Conservation (phyloP, 2,113 vertebrate species). For the Lepus europaeus region DNA sequence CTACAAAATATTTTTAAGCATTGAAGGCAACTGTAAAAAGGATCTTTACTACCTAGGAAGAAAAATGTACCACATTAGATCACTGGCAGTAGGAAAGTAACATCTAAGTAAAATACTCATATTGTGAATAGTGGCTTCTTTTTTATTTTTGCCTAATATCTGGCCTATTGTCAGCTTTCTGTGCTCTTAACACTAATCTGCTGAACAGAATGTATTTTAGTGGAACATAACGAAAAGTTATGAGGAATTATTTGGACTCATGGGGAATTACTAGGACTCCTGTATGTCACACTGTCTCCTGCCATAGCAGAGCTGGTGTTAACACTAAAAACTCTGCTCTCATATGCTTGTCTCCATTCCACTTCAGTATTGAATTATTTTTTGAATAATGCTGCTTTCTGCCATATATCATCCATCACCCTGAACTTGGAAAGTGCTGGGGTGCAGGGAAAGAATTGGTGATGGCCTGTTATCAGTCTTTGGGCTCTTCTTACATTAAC, state of each 20-base stretch:
- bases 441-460: too few relatives aligned
- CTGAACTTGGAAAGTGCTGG: too few relatives aligned
- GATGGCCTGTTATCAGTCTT: slow-evolving; percentile 23
- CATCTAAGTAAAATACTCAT: slow-evolving; percentile 25
- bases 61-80: background rate
- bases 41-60: slow-evolving; percentile 21
- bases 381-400: too few relatives aligned
- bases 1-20: background rate
- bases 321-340: too few relatives aligned
- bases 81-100: slow-evolving; percentile 3
- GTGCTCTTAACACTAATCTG: background rate
- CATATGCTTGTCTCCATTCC: too few relatives aligned
- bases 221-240: background rate
- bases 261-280: too few relatives aligned
- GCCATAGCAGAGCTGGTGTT: too few relatives aligned
- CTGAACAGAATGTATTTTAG: slow-evolving; percentile 23
- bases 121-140: slow-evolving; percentile 23
- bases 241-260: background rate
- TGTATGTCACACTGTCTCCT: too few relatives aligned
- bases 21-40: background rate
- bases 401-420: too few relatives aligned
- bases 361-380: too few relatives aligned
- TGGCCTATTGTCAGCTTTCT: slow-evolving; percentile 39
- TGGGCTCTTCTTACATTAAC: slow-evolving; percentile 1
- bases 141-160: background rate